Evolutionary conservation across 2,113 vertebrate species (phyloP).

Genomic region (Gorilla gorilla): DNA sequence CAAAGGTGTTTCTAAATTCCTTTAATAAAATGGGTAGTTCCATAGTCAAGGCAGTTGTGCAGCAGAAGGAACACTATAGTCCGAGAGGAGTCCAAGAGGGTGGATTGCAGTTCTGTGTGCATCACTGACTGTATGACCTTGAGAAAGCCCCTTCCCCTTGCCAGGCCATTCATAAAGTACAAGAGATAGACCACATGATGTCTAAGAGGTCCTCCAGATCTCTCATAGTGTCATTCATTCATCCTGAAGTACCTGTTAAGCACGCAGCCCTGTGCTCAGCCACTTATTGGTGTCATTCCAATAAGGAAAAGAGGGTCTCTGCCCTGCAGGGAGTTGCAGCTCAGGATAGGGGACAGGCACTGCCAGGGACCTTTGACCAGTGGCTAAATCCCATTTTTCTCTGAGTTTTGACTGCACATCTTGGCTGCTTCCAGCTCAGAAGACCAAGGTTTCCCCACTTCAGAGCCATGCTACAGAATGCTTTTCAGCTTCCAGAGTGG

Average conservation of each 20-base stretch:
- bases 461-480: neutral
- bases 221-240: neutral
- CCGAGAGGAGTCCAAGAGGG: neutral
- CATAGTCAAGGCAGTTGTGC: accelerated
- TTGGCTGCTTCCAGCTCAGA: neutral
- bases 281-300: too few species aligned
- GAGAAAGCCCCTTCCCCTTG: neutral
- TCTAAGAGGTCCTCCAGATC: neutral
- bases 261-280: neutral
- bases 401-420: neutral
- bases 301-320: constrained; percentile 31
- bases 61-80: neutral
- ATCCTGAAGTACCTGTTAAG: neutral
- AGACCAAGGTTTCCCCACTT: neutral
- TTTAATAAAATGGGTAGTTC: neutral
- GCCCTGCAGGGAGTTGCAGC: neutral
- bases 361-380: neutral
- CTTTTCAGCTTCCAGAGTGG: neutral
- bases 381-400: neutral
- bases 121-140: neutral
- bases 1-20: neutral
- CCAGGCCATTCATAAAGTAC: neutral
- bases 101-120: neutral
- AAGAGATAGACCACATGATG: neutral
- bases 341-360: neutral